A percentile compares a stretch with the other conserved stretches of the same genome.
These are phyloP conservation scores for Progne subis DNA, from an alignment of 2,113 vertebrate genomes.

Conservation along the genomic window DNA sequence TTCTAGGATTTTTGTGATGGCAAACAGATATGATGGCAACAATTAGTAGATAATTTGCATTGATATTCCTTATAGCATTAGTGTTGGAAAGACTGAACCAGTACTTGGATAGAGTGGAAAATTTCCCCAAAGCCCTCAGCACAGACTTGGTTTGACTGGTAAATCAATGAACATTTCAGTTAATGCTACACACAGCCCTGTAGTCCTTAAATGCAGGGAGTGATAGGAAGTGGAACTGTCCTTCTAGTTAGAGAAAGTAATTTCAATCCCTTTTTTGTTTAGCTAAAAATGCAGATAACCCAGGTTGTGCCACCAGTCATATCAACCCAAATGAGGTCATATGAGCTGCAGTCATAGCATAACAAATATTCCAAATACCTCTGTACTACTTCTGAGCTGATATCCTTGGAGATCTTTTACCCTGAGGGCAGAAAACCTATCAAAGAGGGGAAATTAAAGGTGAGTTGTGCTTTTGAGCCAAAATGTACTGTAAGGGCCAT, in stretches of 20 bases:
- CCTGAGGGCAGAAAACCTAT: not conserved
- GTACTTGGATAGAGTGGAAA: not conserved
- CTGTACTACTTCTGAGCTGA: not conserved
- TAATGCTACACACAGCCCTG: not conserved
- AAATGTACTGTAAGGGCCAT: not conserved
- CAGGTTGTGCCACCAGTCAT: not conserved
- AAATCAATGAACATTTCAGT: not conserved
- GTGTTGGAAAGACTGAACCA: not conserved
- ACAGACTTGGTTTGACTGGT: not conserved
- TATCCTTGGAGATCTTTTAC: not conserved
- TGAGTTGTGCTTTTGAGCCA: not conserved
- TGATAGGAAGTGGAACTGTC: not conserved
- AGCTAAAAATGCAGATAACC: not conserved
- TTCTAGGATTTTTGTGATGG: not conserved
- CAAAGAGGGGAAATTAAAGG: constrained; percentile 8
- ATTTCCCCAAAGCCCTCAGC: not conserved
- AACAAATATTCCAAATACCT: not conserved
- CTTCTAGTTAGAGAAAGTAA: not conserved
- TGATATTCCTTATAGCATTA: not conserved
- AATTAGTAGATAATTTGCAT: not conserved
- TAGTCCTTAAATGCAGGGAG: not conserved
- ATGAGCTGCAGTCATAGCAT: not conserved
- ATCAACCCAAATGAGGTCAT: not conserved
- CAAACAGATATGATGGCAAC: not conserved
- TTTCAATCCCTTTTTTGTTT: not conserved